Conservation (phyloP, 1,140 invertebrate genomes). For the Drosophila sturtevanti region DNA sequence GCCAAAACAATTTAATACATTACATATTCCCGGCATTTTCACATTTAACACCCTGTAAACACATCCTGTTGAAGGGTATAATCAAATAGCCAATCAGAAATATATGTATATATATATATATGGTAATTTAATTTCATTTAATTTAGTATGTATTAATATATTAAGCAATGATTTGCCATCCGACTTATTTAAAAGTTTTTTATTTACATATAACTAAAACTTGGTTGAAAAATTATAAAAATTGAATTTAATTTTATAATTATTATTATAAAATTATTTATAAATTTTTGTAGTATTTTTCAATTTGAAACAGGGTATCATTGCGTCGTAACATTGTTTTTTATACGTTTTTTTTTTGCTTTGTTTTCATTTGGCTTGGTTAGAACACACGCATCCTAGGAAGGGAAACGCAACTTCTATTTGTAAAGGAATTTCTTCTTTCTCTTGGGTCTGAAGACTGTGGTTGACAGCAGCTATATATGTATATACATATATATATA, state of each 20-base stretch:
- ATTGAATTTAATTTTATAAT: too few relatives aligned
- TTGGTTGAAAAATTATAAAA: too few relatives aligned
- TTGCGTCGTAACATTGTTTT: not conserved
- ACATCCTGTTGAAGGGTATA: not conserved
- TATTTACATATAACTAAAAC: too few relatives aligned
- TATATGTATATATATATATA: too few relatives aligned
- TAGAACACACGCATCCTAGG: conserved; percentile 9
- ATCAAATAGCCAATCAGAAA: too few relatives aligned
- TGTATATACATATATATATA: conserved; percentile 32
- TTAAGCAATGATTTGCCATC: too few relatives aligned
- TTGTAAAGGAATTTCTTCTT: conserved; percentile 28
- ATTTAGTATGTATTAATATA: too few relatives aligned
- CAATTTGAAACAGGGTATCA: not conserved
- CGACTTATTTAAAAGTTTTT: too few relatives aligned
- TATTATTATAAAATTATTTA: too few relatives aligned
- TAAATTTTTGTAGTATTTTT: too few relatives aligned
- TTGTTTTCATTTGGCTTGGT: conserved; percentile 13
- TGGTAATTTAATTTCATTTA: too few relatives aligned
- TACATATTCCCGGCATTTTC: conserved; percentile 67
- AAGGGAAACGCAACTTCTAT: not conserved
- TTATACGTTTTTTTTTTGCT: conserved; percentile 5
- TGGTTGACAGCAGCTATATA: conserved; percentile 5
- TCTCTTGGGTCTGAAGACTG: not conserved
- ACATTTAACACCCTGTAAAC: conserved; percentile 44
- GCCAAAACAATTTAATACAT: conserved; percentile 78